A percentile compares a stretch with the other conserved stretches of the same genome.
Evolutionary conservation across 2,888 invertebrate species (phyloP).

Genomic region (Pteria penguin): DNA sequence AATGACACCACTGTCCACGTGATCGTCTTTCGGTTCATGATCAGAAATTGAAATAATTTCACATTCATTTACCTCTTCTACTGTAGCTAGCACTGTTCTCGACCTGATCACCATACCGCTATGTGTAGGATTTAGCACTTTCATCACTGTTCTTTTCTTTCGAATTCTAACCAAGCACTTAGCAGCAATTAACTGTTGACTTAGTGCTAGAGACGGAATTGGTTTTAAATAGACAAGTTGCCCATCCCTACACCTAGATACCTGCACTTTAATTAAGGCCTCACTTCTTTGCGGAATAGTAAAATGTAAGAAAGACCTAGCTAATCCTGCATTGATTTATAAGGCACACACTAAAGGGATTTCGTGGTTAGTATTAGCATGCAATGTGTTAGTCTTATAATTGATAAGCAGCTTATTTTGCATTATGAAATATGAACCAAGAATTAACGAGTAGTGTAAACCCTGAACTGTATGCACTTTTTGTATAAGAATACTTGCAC

Average conservation of each 20-base stretch:
- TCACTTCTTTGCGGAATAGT: background rate
- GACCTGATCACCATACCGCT: background rate
- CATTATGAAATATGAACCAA: conserved; percentile 44
- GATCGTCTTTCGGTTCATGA: too few relatives aligned
- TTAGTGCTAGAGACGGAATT: background rate
- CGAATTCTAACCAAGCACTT: background rate
- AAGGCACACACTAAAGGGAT: background rate
- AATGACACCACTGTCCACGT: background rate
- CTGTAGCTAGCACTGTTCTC: conserved; percentile 7
- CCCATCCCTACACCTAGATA: conserved; percentile 2
- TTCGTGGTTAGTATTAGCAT: background rate
- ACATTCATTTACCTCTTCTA: background rate
- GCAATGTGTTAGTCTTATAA: conserved; percentile 22
- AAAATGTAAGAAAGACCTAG: background rate
- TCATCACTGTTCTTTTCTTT: conserved; percentile 2
- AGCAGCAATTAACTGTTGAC: too few relatives aligned
- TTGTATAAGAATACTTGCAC: background rate
- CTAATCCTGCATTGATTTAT: conserved; percentile 5
- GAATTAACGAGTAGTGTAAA: conserved; percentile 39
- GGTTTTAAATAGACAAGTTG: background rate
- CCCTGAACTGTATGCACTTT: conserved; percentile 31
- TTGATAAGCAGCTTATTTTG: conserved; percentile 36
- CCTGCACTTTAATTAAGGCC: too few relatives aligned
- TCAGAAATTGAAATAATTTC: background rate
- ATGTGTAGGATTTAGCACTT: conserved; percentile 21